Evolutionary conservation across 2,888 invertebrate genomes (phyloP), one percentile per base, ranked within the genome.

Genomic region (Litoditis marina): DNA sequence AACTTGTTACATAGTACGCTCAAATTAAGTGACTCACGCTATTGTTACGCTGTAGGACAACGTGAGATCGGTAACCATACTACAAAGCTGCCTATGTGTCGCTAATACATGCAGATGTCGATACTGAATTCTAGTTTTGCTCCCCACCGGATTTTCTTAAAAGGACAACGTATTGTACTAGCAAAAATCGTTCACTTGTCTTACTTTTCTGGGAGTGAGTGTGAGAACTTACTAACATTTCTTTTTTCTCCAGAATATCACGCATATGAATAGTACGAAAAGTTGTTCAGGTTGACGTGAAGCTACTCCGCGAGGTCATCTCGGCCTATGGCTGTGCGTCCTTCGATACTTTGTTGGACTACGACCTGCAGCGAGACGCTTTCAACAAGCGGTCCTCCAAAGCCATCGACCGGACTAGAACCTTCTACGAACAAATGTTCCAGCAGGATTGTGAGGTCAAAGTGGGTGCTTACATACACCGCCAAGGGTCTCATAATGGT

Each of bases 341-440:
- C 3, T 71, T 71, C 56, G 73, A 73, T 50, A 68, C 66, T 1
- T 44, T 72, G 13, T 60, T 69, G 8, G 77, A 77, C 53, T 77
- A 77, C 59, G 77, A 75, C 57, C 54, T 68, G 5, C 65, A 73
- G 3, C 44, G 60, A 36, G 75, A 70, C 3, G 30, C 59, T n/a
- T 59, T 57, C 13, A 60, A 65, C 28, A 77, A 77, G 52, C 62
- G 71, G 39, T 50, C 65, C 19, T 22, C 69, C n/a, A 77, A 77
- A 51, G 70, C 74, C 2, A 54, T 66, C 28, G 73, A 77, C 32
- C 55, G 75, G 28, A 75, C 73, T 8, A 54, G 39, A 27, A 63
- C 60, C 2, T 70, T 72, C 46, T 53, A 54, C 34, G 72, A 74
- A 19, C 68, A 75, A 25, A 28, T 68, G 3, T 68, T 74, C 27